Conservation (phyloP, 1,140 invertebrate genomes). For the Maconellicoccus hirsutus region DNA sequence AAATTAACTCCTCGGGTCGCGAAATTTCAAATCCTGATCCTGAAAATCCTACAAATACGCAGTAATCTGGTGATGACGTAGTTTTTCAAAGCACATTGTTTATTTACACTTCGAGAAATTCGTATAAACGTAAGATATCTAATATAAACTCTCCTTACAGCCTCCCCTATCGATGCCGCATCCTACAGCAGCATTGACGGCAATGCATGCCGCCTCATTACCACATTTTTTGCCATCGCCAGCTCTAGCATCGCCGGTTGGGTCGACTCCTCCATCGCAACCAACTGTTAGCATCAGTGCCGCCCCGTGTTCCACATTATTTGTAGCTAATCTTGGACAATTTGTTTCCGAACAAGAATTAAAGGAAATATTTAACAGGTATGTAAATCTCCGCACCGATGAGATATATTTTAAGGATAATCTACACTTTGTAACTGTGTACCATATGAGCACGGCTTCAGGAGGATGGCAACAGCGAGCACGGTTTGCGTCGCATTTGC, state of each 20-base stretch:
- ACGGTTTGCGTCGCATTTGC: too few species aligned
- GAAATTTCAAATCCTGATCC: too few species aligned
- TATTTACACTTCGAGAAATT: too few species aligned
- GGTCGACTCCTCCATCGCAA: conserved; percentile 58
- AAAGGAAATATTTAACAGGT: conserved; percentile 96
- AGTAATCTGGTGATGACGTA: too few species aligned
- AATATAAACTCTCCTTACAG: conserved; percentile 23
- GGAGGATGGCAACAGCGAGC: too few species aligned
- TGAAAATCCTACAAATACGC: too few species aligned
- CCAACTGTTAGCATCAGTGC: conserved; percentile 40
- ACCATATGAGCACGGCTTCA: too few species aligned
- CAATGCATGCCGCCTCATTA: conserved; percentile 59
- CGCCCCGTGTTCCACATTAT: conserved; percentile 86
- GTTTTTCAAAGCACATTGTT: too few species aligned
- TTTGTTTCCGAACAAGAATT: conserved; percentile 94
- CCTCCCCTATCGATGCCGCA: conserved; percentile 56
- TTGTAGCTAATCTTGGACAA: conserved; percentile 91
- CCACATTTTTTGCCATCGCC: conserved; percentile 69
- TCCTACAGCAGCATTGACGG: conserved; percentile 57
- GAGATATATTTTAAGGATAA: too few species aligned
- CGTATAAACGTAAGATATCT: too few species aligned
- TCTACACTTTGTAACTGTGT: too few species aligned
- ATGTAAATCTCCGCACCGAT: conserved; percentile 34
- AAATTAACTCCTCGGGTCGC: too few species aligned
- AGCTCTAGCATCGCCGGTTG: conserved; percentile 73